Evolutionary conservation across 92 coral and sea anemone species (phyloP).

Genomic region (Epizoanthus rinbou): DNA sequence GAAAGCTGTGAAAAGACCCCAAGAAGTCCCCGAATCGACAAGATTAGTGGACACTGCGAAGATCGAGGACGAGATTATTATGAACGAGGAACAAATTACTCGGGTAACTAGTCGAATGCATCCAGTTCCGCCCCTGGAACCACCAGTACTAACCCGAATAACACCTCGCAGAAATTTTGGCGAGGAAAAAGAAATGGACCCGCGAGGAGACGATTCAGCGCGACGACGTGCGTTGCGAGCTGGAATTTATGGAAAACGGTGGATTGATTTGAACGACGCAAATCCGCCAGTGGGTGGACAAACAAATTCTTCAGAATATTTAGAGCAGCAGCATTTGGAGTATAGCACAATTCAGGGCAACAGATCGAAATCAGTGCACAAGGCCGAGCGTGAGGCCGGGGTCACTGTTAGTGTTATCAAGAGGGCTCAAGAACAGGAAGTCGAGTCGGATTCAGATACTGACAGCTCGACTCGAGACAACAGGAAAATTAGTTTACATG

Average conservation of each 20-base stretch:
- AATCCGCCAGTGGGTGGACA: conserved; percentile 55
- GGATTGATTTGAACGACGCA: conserved; percentile 76
- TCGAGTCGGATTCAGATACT: conserved; percentile 67
- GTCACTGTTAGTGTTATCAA: conserved; percentile 71
- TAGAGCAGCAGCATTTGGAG: conserved; percentile 30
- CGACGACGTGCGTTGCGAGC: conserved; percentile 37
- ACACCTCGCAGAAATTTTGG: conserved; percentile 45
- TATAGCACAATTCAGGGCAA: conserved; percentile 25
- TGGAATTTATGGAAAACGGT: conserved; percentile 46
- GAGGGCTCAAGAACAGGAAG: conserved; percentile 66
- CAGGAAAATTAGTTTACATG: conserved; percentile 51
- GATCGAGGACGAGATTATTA: conserved; percentile 89
- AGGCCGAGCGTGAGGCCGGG: conserved; percentile 32
- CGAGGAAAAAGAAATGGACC: conserved; percentile 49
- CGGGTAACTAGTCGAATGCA: conserved; percentile 67
- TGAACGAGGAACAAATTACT: conserved; percentile 94
- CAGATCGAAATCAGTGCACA: conserved; percentile 31
- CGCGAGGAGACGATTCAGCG: conserved; percentile 38
- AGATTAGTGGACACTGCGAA: conserved; percentile 94
- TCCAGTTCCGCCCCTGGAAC: conserved; percentile 51
- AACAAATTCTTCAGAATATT: conserved; percentile 20
- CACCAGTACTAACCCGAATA: conserved; percentile 38
- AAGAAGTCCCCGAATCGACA: conserved; percentile 60
- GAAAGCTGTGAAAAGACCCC: conserved; percentile 70
- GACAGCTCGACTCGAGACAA: conserved; percentile 63